Base-by-base conservation (phyloP, 2,113 vertebrate genomes). In the Labeo catla region DNA sequence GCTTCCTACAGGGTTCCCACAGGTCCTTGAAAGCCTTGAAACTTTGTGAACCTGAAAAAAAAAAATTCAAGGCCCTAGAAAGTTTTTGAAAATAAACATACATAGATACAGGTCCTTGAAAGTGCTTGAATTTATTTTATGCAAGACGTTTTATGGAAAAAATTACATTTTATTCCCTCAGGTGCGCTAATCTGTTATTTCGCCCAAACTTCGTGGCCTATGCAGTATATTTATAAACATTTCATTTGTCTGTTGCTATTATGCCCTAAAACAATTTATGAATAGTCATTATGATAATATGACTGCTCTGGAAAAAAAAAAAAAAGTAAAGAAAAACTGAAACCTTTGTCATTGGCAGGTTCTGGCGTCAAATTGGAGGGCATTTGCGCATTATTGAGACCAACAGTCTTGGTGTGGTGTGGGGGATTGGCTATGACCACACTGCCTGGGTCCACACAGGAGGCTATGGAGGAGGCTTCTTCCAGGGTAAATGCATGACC, bases 291-390 rank as follows among this genome's bases (percentile, higher is more conserved):
- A 13, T 43, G 49, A 15, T 23, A 16, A 21, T 28, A 49, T 28
- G 43, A 74, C 36, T 43, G 8, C 8, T 19, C 15, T 39, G 8
- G 19, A 4, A 70, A 39, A 39, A 45, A n/a, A 45, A 72, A 8
- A 21, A 59, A 63, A 63, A 5, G 9, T n/a, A n/a, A n/a, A n/a
- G n/a, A n/a, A n/a, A 11, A 63, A 21, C 7, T 21, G 21, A 6
- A 23, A 78, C 34, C 8, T 28, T 54, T 66, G 12, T 65, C 54
- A 63, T 70, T 36, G 81, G 43, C 92, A 99, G 98, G 97, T 99
- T 97, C 90, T 99, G 98, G 98, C 93, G 95, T 12, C 98, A 99
- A 90, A 93, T 99, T 3, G 98, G 98, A 66, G 98, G 98, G 8
- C 98, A 99, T 89, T 93, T 99, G 57, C 95, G 95, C 1, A 8